Evolutionary conservation across 2,888 invertebrate species (phyloP), one percentile per base, ranked within the genome.

Genomic region (Bembecia ichneumoniformis): DNA sequence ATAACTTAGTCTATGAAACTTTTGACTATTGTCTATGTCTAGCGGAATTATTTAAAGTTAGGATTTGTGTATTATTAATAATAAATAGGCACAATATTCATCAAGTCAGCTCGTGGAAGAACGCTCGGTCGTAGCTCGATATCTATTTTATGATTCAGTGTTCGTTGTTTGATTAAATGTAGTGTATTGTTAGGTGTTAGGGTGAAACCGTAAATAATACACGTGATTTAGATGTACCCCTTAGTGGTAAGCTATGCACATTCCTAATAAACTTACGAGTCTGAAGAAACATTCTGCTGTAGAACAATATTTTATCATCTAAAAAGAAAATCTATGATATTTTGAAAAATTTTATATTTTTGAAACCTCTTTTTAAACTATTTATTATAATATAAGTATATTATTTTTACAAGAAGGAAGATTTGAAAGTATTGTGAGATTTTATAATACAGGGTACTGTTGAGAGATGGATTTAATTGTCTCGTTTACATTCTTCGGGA

Each of bases 261-360:
- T 83, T 86, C 86, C 86, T 82, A 72, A 46, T 45, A 66, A 73
- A 74, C 66, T 67, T 70, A 71, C 71, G 77, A 82, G 86, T 87
- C 86, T 87, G 86, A 87, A 73, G 73, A 77, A 66, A 82, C 79
- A 80, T 86, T 86, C 86, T 77, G 80, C 78, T 77, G 69, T 76
- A 76, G 70, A 77, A 77, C 77, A 76, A 77, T 80, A 73, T 72
- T 61, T 73, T 72, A 71, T 63, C 64, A 68, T 77, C 70, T 77
- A 77, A 66, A 78, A 78, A 77, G 77, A 81, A 78, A 79, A 76
- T 82, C 77, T 73, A 59, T 62, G 55, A 78, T 78, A 75, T 84
- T 84, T 84, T 78, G 74, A 82, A 16, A 79, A 74, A 79, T 64
- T 80, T 51, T 83, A 80, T 84, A 84, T 86, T 83, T 84, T 84